Base-by-base conservation (phyloP, 2,888 invertebrate genomes). In the Chesias legatella region DNA sequence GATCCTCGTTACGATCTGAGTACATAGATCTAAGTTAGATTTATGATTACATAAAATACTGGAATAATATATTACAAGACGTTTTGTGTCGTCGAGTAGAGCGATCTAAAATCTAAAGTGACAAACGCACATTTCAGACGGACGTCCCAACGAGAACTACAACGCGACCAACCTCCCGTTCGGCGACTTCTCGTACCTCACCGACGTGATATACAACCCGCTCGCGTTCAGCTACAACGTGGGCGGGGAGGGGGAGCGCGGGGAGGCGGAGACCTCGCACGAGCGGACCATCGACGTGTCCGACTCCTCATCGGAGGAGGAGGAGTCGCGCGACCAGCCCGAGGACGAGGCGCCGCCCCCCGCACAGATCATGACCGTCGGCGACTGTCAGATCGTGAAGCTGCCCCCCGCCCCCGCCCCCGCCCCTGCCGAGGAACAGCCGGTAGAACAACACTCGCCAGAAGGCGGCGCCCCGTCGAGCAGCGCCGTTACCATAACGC, bases 111-210 rank as follows among this genome's bases (percentile, higher is more conserved):
- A n/a, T n/a, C n/a, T n/a, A n/a, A n/a, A n/a, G n/a, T n/a, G n/a
- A n/a, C n/a, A n/a, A n/a, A n/a, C n/a, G n/a, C n/a, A n/a, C n/a
- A 3, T 17, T 63, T 0, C 79, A 88, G 86, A 86, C 53, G 84
- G 83, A 29, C 78, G 88, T 25, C 86, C 88, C 42, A 86, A 88
- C 64, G 88, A 89, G 53, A 89, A 88, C 73, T 89, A 88, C 75
- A 88, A 88, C 56, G 86, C 84, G n/a, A 85, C 84, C 6, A 88
- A 89, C 57, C 73, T 89, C 6, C 89, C 89, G 0, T 89, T 88
- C 70, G 89, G 89, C 54, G 89, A 89, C 57, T 89, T 89, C 68
- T 84, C 86, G 0, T 89, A 89, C 67, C 69, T 90, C 10, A 89
- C 89, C 0, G 89, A 89, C 45, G 88, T 89, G 76, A 84, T 89